Percentiles rank a stretch among this genome's conserved stretches.
These are phyloP conservation scores for Lapara coniferarum DNA, from an alignment of 2,888 invertebrate species.

Conservation along the genomic window DNA sequence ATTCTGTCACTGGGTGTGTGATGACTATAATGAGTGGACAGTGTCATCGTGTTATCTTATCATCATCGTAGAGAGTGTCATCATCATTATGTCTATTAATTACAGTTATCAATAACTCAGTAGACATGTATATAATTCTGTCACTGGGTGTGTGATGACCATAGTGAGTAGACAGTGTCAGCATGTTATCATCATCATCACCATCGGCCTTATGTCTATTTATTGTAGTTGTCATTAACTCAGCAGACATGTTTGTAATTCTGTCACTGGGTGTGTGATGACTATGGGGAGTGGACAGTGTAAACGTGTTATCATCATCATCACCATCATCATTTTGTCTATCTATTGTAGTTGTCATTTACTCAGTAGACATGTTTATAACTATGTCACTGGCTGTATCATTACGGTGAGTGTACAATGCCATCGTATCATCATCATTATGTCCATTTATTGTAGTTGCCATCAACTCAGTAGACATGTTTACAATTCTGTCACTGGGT, in stretches of 20 bases:
- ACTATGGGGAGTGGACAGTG: background rate
- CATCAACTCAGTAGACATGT: slow-evolving; percentile 36
- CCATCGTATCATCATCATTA: slow-evolving; percentile 1
- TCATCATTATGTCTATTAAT: background rate
- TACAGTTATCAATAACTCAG: background rate
- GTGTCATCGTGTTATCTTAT: background rate
- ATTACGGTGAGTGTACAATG: background rate
- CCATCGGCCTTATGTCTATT: background rate
- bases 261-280: slow-evolving; percentile 28
- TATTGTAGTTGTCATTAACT: slow-evolving; percentile 2
- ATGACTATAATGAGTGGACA: background rate
- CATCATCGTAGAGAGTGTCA: background rate
- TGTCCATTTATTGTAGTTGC: slow-evolving; percentile 28
- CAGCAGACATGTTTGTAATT: slow-evolving; percentile 19
- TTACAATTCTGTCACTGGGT: slow-evolving; percentile 37
- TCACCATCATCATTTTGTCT: too few species aligned
- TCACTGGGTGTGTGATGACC: slow-evolving; percentile 2
- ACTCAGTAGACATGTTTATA: slow-evolving; percentile 34
- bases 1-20: slow-evolving; percentile 2
- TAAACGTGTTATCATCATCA: slow-evolving; percentile 1
- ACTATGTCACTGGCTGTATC: slow-evolving; percentile 38
- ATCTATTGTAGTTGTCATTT: slow-evolving; percentile 13
- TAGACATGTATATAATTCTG: background rate
- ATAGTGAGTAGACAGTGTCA: too few species aligned
- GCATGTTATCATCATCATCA: too few species aligned